A percentile compares a stretch with the other conserved stretches of the same genome.
These are phyloP conservation scores for Oophaga sylvatica DNA, from an alignment of 2,797 vertebrate species.

Conservation along the genomic window DNA sequence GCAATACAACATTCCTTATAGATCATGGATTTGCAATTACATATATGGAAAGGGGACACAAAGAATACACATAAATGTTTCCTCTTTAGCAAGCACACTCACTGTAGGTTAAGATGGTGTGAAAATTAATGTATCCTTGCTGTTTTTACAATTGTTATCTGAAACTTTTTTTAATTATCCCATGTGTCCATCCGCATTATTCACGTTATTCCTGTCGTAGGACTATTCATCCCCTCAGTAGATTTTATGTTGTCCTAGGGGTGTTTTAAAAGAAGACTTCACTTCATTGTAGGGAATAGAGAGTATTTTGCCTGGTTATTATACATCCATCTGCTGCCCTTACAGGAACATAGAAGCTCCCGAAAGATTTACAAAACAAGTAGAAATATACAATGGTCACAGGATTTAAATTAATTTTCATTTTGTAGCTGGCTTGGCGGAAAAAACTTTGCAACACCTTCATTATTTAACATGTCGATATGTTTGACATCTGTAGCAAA, in stretches of 20 bases:
- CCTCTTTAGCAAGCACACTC: background rate
- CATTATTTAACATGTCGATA: conserved; percentile 60
- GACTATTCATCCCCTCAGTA: conserved; percentile 34
- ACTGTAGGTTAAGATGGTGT: conserved; percentile 13
- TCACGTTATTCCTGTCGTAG: conserved; percentile 37
- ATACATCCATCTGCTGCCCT: conserved; percentile 52
- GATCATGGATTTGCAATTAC: background rate
- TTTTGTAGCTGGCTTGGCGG: conserved; percentile 58
- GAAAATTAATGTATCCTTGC: conserved; percentile 22
- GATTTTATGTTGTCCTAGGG: conserved; percentile 44
- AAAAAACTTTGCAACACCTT: conserved; percentile 64
- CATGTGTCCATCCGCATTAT: conserved; percentile 23
- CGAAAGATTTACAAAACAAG: conserved; percentile 56
- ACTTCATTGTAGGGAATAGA: conserved; percentile 48
- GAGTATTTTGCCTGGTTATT: conserved; percentile 49
- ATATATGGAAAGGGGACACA: background rate
- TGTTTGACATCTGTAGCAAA: conserved; percentile 66
- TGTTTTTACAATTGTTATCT: conserved; percentile 44
- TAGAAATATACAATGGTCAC: conserved; percentile 44
- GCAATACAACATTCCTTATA: background rate
- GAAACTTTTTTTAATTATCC: conserved; percentile 35
- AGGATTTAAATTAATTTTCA: conserved; percentile 61
- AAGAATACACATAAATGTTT: background rate
- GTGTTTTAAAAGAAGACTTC: conserved; percentile 51
- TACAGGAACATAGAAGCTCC: conserved; percentile 46